These are phyloP conservation scores for Elaeidobius kamerunicus DNA, from an alignment of 2,888 invertebrate species.

Conservation along the genomic window DNA sequence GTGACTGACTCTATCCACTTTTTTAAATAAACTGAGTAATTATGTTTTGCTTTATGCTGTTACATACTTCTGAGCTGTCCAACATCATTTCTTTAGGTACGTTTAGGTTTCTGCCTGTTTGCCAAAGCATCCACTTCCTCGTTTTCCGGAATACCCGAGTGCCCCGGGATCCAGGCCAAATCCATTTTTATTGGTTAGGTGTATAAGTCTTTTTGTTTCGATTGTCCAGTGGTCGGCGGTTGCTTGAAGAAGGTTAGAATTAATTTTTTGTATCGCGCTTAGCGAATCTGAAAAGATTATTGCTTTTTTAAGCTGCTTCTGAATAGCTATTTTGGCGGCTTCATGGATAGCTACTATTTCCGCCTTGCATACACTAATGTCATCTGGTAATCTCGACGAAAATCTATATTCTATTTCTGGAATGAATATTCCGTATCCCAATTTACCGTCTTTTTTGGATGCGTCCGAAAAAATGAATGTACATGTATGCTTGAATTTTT, in stretches of 20 bases:
- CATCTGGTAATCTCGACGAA: neutral
- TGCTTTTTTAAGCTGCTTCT: neutral
- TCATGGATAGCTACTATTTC: conserved; percentile 3
- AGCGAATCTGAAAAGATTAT: too few species aligned
- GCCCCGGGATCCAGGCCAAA: conserved; percentile 1
- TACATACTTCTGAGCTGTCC: too few species aligned
- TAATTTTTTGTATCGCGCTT: neutral
- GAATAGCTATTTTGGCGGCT: neutral
- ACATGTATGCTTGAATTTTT: neutral
- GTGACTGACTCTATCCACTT: neutral
- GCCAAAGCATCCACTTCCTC: neutral
- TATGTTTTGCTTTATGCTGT: neutral
- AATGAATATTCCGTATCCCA: neutral
- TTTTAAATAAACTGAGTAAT: neutral
- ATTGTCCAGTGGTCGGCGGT: too few species aligned
- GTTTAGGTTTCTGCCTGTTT: neutral
- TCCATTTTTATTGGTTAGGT: neutral
- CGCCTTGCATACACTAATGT: neutral
- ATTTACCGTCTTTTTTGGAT: neutral
- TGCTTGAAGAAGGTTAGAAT: neutral
- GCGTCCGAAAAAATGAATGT: neutral
- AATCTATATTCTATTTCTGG: neutral
- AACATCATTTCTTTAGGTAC: too few species aligned
- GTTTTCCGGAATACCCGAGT: neutral
- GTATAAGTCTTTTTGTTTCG: neutral